These are phyloP conservation scores for Oryctes rhinoceros DNA, from an alignment of 1,140 invertebrate genomes.

Conservation along the genomic window DNA sequence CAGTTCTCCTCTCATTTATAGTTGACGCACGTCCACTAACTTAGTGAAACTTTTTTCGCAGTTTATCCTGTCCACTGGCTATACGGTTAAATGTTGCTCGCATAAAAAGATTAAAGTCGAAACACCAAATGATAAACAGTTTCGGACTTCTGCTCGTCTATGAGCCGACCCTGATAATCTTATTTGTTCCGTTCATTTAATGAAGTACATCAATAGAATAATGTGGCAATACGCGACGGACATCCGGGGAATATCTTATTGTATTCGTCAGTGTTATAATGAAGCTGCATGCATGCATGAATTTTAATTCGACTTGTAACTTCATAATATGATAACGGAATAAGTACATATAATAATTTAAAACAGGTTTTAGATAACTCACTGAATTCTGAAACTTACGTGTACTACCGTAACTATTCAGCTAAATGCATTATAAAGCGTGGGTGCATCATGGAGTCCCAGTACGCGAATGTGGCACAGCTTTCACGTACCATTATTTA, in stretches of 20 bases:
- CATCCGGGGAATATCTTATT: too few relatives aligned
- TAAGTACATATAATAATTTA: too few relatives aligned
- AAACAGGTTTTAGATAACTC: too few relatives aligned
- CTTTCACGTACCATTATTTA: not conserved
- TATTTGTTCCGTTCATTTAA: slow-evolving; percentile 3
- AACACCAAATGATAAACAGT: slow-evolving; percentile 17
- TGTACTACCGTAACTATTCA: not conserved
- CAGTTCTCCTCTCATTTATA: not conserved
- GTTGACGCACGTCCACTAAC: slow-evolving; percentile 22
- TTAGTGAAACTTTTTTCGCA: slow-evolving; percentile 34
- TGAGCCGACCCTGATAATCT: not conserved
- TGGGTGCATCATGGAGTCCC: not conserved
- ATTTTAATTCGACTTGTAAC: too few relatives aligned
- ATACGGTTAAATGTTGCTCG: slow-evolving; percentile 16
- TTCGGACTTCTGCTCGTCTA: not conserved
- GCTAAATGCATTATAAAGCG: not conserved
- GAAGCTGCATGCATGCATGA: too few relatives aligned
- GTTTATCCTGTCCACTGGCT: slow-evolving; percentile 26
- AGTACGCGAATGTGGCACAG: not conserved
- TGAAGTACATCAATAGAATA: not conserved
- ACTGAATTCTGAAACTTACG: not conserved
- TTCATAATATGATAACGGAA: too few relatives aligned
- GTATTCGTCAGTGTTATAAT: too few relatives aligned
- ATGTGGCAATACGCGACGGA: not conserved
- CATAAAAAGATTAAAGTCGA: slow-evolving; percentile 31